These are phyloP conservation scores for Hymenopus coronatus DNA, from an alignment of 2,888 invertebrate genomes.

Conservation along the genomic window DNA sequence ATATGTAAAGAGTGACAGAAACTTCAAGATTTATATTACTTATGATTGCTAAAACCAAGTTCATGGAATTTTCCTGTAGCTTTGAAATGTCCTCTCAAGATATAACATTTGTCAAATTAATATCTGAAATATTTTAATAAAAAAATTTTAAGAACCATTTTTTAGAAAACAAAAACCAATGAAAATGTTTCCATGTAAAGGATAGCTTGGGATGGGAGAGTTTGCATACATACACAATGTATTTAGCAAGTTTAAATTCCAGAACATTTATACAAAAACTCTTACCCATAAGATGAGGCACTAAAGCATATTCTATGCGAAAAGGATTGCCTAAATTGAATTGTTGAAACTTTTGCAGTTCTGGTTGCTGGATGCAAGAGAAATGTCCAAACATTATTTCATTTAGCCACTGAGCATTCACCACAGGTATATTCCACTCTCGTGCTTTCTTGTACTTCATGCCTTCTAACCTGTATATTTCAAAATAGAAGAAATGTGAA, in stretches of 20 bases:
- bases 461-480: slow-evolving; percentile 68
- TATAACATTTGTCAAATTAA: too few species aligned
- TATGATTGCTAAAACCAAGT: too few species aligned
- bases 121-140: too few species aligned
- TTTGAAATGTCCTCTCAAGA: too few species aligned
- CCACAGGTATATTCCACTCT: slow-evolving; percentile 88
- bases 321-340: slow-evolving; percentile 78
- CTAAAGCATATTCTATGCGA: slow-evolving; percentile 79
- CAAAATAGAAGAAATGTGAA: not conserved
- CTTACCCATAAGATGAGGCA: slow-evolving; percentile 89
- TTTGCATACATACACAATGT: too few species aligned
- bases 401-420: slow-evolving; percentile 91
- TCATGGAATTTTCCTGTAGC: too few species aligned
- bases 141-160: too few species aligned
- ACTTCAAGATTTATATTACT: too few species aligned
- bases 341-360: slow-evolving; percentile 83
- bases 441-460: slow-evolving; percentile 84
- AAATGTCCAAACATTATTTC: slow-evolving; percentile 85
- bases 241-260: not conserved
- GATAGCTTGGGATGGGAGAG: too few species aligned
- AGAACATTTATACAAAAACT: slow-evolving; percentile 35
- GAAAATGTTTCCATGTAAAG: too few species aligned
- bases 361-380: slow-evolving; percentile 57
- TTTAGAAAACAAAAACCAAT: too few species aligned
- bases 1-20: too few species aligned